A percentile compares a stretch with the other conserved stretches of the same genome.
Evolutionary conservation across 1,140 invertebrate genomes (phyloP).

Genomic region (Drosophila sulfurigaster): DNA sequence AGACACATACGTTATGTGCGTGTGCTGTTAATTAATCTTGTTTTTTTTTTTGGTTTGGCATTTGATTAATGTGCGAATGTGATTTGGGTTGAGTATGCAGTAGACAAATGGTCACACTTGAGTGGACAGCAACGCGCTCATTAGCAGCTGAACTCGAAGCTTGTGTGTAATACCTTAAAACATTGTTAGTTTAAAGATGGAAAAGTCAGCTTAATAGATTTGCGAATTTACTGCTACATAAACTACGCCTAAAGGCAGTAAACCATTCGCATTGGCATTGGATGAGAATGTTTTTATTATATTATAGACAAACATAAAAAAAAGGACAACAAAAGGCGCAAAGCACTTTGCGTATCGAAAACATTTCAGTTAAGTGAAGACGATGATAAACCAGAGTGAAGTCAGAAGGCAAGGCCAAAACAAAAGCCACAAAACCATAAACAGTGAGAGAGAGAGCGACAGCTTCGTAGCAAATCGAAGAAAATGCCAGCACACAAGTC

Average conservation of each 20-base stretch:
- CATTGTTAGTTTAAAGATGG: slow-evolving; percentile 1
- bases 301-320: slow-evolving; percentile 64
- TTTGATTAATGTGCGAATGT: slow-evolving; percentile 73
- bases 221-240: slow-evolving; percentile 13
- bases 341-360: slow-evolving; percentile 62
- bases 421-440: slow-evolving; percentile 67
- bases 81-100: slow-evolving; percentile 63
- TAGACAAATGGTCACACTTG: slow-evolving; percentile 24
- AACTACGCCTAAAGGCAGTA: slow-evolving; percentile 10
- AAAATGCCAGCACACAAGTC: slow-evolving; percentile 5
- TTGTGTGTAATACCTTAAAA: slow-evolving; percentile 3
- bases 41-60: slow-evolving; percentile 5
- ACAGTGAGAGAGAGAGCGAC: slow-evolving; percentile 28
- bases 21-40: slow-evolving; percentile 69
- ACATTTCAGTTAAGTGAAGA: slow-evolving; percentile 40
- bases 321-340: slow-evolving; percentile 36
- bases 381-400: slow-evolving; percentile 3
- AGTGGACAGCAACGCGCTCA: slow-evolving; percentile 11
- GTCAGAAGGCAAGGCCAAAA: slow-evolving; percentile 39
- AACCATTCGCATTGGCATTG: slow-evolving; percentile 4
- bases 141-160: background rate
- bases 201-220: slow-evolving; percentile 14
- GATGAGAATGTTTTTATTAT: slow-evolving; percentile 47
- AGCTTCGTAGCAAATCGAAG: slow-evolving; percentile 15
- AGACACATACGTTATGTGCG: slow-evolving; percentile 6